Percentiles rank a stretch among this genome's conserved stretches.
phyloP scores from a whole-genome alignment of 2,888 invertebrate species.

The Catocala nupta region DNA sequence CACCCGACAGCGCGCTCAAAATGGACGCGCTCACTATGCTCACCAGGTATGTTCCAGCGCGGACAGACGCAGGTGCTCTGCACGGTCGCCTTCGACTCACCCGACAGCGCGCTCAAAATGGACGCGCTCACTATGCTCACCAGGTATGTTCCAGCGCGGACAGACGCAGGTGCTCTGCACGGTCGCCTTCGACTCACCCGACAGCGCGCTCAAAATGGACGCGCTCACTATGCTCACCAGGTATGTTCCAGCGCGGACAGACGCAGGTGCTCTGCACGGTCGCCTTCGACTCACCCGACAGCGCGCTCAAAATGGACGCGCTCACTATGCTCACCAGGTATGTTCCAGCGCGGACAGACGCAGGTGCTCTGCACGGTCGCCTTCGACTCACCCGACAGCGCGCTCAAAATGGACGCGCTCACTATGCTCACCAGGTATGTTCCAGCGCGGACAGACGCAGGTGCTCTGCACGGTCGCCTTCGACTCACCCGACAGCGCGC shows the following conservation, averaged over 20 bases:
- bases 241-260: slow-evolving; percentile 96
- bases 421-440: slow-evolving; percentile 94
- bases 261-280: slow-evolving; percentile 99
- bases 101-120: slow-evolving; percentile 95
- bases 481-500: slow-evolving; percentile 96
- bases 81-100: slow-evolving; percentile 97
- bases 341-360: slow-evolving; percentile 97
- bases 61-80: slow-evolving; percentile 99
- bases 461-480: slow-evolving; percentile 98
- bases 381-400: slow-evolving; percentile 97
- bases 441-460: slow-evolving; percentile 99
- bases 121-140: slow-evolving; percentile 95
- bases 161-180: slow-evolving; percentile 99
- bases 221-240: slow-evolving; percentile 94
- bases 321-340: slow-evolving; percentile 95
- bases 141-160: slow-evolving; percentile 94
- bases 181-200: slow-evolving; percentile 97
- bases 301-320: slow-evolving; percentile 96
- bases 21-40: slow-evolving; percentile 95
- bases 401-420: slow-evolving; percentile 95
- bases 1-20: slow-evolving; percentile 96
- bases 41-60: slow-evolving; percentile 92
- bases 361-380: slow-evolving; percentile 98
- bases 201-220: slow-evolving; percentile 96
- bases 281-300: slow-evolving; percentile 97